Percentiles rank a stretch among this genome's conserved stretches.
These are phyloP conservation scores for Boulengerochromis microlepis DNA, from an alignment of 2,113 vertebrate species.

Conservation along the genomic window DNA sequence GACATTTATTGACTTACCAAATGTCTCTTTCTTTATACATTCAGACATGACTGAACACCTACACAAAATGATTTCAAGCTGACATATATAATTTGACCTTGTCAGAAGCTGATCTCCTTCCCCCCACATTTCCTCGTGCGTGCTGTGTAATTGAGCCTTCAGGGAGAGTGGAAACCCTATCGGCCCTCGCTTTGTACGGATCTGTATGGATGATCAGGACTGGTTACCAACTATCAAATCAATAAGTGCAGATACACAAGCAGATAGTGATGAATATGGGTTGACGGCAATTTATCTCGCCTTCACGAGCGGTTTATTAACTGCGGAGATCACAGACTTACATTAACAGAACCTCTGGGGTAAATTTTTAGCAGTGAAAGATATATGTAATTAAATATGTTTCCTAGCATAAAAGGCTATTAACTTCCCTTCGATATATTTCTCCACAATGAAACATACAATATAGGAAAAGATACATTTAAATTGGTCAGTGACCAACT, in stretches of 20 bases:
- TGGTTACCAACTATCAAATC: conserved; percentile 49
- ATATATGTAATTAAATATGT: conserved; percentile 50
- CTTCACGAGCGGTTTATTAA: conserved; percentile 9
- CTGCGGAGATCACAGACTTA: conserved; percentile 11
- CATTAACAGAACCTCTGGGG: conserved; percentile 24
- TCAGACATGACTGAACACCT: conserved; percentile 12
- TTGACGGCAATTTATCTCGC: neutral
- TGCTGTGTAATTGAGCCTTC: conserved; percentile 60
- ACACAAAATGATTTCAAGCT: conserved; percentile 17
- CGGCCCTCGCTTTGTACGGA: conserved; percentile 36
- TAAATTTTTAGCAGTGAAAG: neutral
- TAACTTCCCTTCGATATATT: neutral
- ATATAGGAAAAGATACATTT: neutral
- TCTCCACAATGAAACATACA: conserved; percentile 3
- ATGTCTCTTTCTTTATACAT: conserved; percentile 26
- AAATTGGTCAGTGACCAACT: conserved; percentile 10
- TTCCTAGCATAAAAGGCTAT: conserved; percentile 33
- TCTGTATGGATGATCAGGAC: conserved; percentile 50
- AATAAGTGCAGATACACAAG: conserved; percentile 40
- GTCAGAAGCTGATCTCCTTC: conserved; percentile 24
- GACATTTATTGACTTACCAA: conserved; percentile 38
- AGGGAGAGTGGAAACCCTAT: conserved; percentile 39
- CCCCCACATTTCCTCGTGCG: conserved; percentile 5
- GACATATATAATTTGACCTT: conserved; percentile 60
- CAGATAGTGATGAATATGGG: conserved; percentile 15